A percentile compares a stretch with the other conserved stretches of the same genome.
phyloP scores from a whole-genome alignment of 2,888 invertebrate species.

The Dione juno region DNA sequence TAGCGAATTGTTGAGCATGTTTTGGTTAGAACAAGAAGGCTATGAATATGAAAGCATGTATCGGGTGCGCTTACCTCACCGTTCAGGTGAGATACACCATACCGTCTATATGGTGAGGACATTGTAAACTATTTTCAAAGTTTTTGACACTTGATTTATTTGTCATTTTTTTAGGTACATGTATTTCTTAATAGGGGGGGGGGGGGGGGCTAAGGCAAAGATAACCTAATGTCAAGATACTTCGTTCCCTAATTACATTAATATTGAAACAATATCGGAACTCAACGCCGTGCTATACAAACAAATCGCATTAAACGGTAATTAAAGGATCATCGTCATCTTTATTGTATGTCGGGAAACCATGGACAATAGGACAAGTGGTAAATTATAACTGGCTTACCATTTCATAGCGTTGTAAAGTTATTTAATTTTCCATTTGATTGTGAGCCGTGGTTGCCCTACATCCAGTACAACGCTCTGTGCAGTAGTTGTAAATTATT shows the following conservation, averaged over 20 bases:
- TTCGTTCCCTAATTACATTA: too few species aligned
- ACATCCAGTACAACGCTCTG: conserved; percentile 42
- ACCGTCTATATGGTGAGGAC: conserved; percentile 3
- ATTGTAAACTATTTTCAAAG: neutral
- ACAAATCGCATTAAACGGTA: too few species aligned
- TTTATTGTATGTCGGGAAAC: too few species aligned
- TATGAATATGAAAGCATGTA: conserved; percentile 47
- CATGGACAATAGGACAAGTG: neutral
- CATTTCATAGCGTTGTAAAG: conserved; percentile 5
- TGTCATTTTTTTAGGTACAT: too few species aligned
- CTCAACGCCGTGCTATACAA: too few species aligned
- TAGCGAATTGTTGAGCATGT: conserved; percentile 45
- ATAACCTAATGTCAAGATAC: too few species aligned
- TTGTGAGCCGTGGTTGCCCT: conserved; percentile 38
- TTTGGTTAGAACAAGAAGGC: conserved; percentile 43
- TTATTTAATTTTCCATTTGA: conserved; percentile 8
- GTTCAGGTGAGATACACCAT: conserved; percentile 12
- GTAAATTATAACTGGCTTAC: neutral
- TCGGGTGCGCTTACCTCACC: conserved; percentile 41
- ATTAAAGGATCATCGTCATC: too few species aligned
- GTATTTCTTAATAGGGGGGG: too few species aligned
- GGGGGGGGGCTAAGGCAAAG: too few species aligned
- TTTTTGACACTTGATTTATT: too few species aligned
- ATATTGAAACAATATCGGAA: too few species aligned
- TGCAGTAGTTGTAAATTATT: conserved; percentile 51